Evolutionary conservation across 2,888 invertebrate genomes (phyloP).

Genomic region (Drosophila anomelani): DNA sequence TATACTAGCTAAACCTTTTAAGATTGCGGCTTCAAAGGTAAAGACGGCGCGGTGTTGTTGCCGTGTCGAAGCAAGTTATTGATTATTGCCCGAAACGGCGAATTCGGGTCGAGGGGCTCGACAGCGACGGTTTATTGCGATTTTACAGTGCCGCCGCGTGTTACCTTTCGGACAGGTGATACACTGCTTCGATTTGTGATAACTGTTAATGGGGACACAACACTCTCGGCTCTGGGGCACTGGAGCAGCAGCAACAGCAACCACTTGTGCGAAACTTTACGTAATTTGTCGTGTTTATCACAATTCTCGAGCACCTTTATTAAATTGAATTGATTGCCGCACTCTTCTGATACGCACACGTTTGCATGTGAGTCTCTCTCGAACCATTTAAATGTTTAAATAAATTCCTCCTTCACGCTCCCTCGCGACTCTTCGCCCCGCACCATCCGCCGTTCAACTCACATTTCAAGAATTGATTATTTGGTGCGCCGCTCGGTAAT

Average conservation of each 20-base stretch:
- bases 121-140: slow-evolving; percentile 4
- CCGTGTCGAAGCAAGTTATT: slow-evolving; percentile 32
- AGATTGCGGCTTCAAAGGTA: slow-evolving; percentile 52
- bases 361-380: slow-evolving; percentile 23
- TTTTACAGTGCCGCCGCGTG: slow-evolving; percentile 19
- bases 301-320: slow-evolving; percentile 30
- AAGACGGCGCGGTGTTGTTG: slow-evolving; percentile 21
- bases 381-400: slow-evolving; percentile 57
- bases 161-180: slow-evolving; percentile 26
- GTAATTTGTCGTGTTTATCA: slow-evolving; percentile 55
- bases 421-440: background rate
- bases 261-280: slow-evolving; percentile 51
- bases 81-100: slow-evolving; percentile 41
- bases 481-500: slow-evolving; percentile 43
- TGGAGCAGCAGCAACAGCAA: slow-evolving; percentile 26
- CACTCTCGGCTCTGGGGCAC: slow-evolving; percentile 18
- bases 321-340: slow-evolving; percentile 56
- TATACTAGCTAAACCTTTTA: slow-evolving; percentile 47
- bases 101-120: slow-evolving; percentile 17
- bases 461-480: slow-evolving; percentile 51
- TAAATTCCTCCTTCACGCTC: slow-evolving; percentile 41
- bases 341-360: slow-evolving; percentile 24
- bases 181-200: slow-evolving; percentile 13
- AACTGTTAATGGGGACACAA: slow-evolving; percentile 23
- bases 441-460: slow-evolving; percentile 36